phyloP scores from a whole-genome alignment of 2,113 vertebrate species.

The Macrotis lagotis region DNA sequence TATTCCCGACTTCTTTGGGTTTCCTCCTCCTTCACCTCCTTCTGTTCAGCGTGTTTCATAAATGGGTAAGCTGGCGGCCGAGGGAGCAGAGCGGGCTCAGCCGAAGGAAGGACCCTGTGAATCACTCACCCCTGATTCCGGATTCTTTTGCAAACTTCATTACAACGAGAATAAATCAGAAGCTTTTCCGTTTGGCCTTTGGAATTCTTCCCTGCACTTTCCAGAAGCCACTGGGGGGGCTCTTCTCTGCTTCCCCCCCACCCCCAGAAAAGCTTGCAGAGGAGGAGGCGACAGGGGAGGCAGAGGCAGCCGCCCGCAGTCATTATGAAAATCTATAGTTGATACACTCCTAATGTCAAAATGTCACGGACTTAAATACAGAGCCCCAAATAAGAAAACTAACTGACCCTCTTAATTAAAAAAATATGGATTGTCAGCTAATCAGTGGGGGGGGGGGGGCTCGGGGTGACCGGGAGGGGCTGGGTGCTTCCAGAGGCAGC shows the following conservation, averaged over 20 bases:
- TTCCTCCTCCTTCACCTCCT: conserved; percentile 82
- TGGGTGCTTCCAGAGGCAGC: conserved; percentile 44
- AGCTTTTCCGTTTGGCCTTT: conserved; percentile 79
- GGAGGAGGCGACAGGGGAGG: background rate
- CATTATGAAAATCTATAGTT: conserved; percentile 95
- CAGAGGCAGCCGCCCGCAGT: conserved; percentile 81
- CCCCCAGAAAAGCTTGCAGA: conserved; percentile 81
- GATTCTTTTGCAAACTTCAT: conserved; percentile 89
- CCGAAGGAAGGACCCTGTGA: conserved; percentile 78
- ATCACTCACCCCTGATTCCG: conserved; percentile 80
- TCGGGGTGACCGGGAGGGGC: conserved; percentile 79
- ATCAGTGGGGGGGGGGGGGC: conserved; percentile 82
- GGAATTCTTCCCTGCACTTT: conserved; percentile 28
- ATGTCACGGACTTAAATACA: conserved; percentile 90
- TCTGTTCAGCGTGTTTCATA: conserved; percentile 87
- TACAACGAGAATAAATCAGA: conserved; percentile 86
- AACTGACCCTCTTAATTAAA: conserved; percentile 90
- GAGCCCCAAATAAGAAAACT: conserved; percentile 90
- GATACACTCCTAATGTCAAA: conserved; percentile 94
- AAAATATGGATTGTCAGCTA: conserved; percentile 89
- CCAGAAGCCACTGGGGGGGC: conserved; percentile 68
- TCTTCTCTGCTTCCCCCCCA: conserved; percentile 67
- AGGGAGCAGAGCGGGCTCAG: conserved; percentile 82
- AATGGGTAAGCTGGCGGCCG: conserved; percentile 86
- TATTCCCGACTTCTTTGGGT: conserved; percentile 81